Evolutionary conservation across 2,113 vertebrate species (phyloP), one percentile per base, ranked within the genome.

Genomic region (Zosterops borbonicus): DNA sequence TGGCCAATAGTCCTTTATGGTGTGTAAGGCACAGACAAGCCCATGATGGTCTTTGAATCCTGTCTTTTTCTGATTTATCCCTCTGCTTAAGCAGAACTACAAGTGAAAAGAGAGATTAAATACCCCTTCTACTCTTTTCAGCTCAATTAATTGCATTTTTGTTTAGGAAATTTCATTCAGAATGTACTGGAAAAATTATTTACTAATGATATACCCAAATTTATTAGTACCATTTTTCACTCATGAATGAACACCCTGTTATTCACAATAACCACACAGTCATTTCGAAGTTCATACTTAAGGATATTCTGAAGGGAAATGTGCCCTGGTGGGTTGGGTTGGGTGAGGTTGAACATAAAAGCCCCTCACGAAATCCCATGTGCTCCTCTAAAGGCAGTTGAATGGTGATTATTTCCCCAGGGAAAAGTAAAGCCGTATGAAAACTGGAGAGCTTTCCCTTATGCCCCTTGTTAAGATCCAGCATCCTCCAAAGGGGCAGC

Each of bases 291-390:
- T 58, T 76, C 15, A 20, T 56, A 18, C 24, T 42, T 19, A 8
- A 47, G 53, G 44, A 27, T 23, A 37, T 86, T 65, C 91, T 74
- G 28, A 47, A 42, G 2, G 29, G 75, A 35, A 47, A 49, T 49
- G 73, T 44, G 19, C 25, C 21, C 37, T 29, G 37, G 9, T 59
- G 22, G 12, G 15, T 39, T 11, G 25, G 52, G 15, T 39, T 39
- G 39, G 39, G 39, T 39, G 39, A 39, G 39, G 39, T 39, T 39
- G 47, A 33, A 13, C 5, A 5, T 5, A 12, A 42, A 44, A 52
- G 5, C 27, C 23, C 31, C 41, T 29, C 25, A 13, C 33, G 37
- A 46, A 65, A 37, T 11, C 56, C 60, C 22, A 0, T 1, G 33
- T 0, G 21, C n/a, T 75, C 33, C 31, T 41, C 41, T n/a, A 27